Conservation (phyloP, 1,140 invertebrate genomes). For the Matsumurasca onukii region DNA sequence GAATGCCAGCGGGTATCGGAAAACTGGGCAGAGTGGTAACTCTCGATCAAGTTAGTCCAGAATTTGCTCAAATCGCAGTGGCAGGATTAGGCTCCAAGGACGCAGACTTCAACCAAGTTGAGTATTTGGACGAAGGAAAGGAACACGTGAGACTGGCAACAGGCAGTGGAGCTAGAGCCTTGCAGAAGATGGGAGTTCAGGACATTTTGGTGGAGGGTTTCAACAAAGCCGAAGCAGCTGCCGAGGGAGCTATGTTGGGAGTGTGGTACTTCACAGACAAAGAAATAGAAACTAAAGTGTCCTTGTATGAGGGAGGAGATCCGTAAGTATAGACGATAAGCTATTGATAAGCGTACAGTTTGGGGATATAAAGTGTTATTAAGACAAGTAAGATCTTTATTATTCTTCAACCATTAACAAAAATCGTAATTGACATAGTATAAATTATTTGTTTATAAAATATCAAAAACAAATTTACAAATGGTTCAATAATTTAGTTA, state of each 20-base stretch:
- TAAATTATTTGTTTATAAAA: too few species aligned
- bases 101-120: constrained; percentile 48
- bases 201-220: constrained; percentile 68
- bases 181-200: constrained; percentile 59
- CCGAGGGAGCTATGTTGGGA: constrained; percentile 67
- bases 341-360: too few species aligned
- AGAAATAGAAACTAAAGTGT: constrained; percentile 57
- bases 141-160: constrained; percentile 53
- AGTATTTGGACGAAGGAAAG: constrained; percentile 51
- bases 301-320: constrained; percentile 34
- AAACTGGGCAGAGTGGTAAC: constrained; percentile 6
- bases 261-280: constrained; percentile 67
- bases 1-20: constrained; percentile 10
- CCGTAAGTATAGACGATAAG: too few species aligned
- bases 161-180: constrained; percentile 48
- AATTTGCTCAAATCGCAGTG: constrained; percentile 46
- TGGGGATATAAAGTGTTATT: too few species aligned
- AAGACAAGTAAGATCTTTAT: too few species aligned
- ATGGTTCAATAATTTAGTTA: too few species aligned
- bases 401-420: too few species aligned
- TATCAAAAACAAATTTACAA: too few species aligned
- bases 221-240: constrained; percentile 69
- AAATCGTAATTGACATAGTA: too few species aligned
- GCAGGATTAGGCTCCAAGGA: constrained; percentile 51
- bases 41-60: not conserved